Evolutionary conservation across 2,888 invertebrate genomes (phyloP).

Genomic region (Drosophila antonietae): DNA sequence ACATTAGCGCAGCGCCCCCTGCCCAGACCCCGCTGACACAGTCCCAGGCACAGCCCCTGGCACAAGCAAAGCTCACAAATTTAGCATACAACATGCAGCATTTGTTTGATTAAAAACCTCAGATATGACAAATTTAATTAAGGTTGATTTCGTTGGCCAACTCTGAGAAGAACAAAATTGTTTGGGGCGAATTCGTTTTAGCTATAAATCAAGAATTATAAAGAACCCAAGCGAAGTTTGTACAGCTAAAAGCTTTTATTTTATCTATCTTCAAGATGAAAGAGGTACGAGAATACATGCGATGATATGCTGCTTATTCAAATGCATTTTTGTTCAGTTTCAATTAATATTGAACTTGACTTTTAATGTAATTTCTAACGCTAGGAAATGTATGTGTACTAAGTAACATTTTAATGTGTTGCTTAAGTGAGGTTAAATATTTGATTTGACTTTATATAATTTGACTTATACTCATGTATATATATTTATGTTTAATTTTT

Average conservation of each 20-base stretch:
- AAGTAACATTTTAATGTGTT: no score
- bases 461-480: no score
- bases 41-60: neutral
- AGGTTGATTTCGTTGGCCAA: constrained; percentile 52
- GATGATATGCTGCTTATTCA: no score
- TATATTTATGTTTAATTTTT: no score
- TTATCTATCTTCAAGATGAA: no score
- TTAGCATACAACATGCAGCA: constrained; percentile 38
- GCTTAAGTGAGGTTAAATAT: no score
- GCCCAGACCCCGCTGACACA: neutral
- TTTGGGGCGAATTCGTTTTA: neutral
- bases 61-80: constrained; percentile 4
- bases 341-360: no score
- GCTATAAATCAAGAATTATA: neutral
- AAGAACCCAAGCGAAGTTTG: neutral
- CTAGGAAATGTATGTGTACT: no score
- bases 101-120: constrained; percentile 59
- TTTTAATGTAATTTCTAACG: no score
- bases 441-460: no score
- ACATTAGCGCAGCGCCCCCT: constrained; percentile 54
- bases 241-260: neutral
- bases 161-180: constrained; percentile 3
- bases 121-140: constrained; percentile 77
- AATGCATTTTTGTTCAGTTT: no score
- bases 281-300: no score